Evolutionary conservation across 2,113 vertebrate species (phyloP).

Genomic region (Jaculus jaculus): DNA sequence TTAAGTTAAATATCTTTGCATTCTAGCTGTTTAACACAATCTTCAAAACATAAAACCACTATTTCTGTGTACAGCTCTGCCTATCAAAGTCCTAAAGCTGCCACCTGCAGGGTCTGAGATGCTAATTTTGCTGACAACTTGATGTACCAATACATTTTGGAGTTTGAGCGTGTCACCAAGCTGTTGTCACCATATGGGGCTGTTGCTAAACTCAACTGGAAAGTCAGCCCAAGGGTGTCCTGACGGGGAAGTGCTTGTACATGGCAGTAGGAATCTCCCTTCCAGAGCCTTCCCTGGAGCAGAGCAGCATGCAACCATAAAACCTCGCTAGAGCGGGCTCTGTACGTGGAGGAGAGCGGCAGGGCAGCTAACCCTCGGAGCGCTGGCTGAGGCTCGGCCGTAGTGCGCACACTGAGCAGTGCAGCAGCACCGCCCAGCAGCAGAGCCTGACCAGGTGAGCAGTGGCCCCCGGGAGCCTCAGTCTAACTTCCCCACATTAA

Average conservation of each 20-base stretch:
- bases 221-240: accelerated
- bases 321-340: neutral
- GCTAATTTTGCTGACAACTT: neutral
- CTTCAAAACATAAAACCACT: neutral
- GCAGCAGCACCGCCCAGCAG: neutral
- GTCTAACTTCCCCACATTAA: neutral
- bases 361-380: too few species aligned
- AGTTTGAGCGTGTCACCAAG: neutral
- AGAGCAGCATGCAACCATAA: neutral
- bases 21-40: neutral
- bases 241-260: accelerated
- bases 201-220: neutral
- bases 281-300: neutral
- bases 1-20: neutral
- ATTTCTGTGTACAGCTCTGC: constrained; percentile 24
- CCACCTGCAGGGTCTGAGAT: constrained; percentile 24
- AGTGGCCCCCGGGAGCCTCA: accelerated
- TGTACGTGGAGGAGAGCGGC: too few species aligned
- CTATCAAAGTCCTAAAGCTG: neutral
- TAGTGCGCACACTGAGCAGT: accelerated
- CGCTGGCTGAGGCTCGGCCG: accelerated
- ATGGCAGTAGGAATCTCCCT: neutral
- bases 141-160: neutral
- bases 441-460: accelerated
- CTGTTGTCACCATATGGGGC: neutral